Conservation (phyloP, 1,140 invertebrate species). For the Drosophila arawakana region DNA sequence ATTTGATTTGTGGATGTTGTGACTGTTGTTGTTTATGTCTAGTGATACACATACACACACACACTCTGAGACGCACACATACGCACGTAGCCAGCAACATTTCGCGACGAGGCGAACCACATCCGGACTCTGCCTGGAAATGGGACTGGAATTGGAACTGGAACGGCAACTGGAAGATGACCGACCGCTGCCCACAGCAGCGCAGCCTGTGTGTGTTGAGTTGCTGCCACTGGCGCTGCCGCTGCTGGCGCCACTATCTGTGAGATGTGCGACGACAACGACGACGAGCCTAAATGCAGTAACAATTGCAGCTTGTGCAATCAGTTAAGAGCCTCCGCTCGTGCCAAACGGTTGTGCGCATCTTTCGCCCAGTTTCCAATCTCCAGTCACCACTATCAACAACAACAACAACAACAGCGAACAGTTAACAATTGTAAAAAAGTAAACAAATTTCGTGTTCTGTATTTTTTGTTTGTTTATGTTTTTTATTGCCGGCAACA, state of each 20-base stretch:
- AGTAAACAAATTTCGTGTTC: background rate
- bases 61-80: slow-evolving; percentile 1
- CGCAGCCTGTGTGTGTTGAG: slow-evolving; percentile 17
- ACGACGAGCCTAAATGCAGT: slow-evolving; percentile 73
- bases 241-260: slow-evolving; percentile 47
- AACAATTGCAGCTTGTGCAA: slow-evolving; percentile 67
- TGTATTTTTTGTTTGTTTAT: slow-evolving; percentile 13
- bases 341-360: slow-evolving; percentile 77
- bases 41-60: slow-evolving; percentile 1
- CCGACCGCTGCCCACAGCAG: slow-evolving; percentile 43
- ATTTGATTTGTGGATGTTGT: slow-evolving; percentile 25
- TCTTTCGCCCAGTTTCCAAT: slow-evolving; percentile 42
- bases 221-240: slow-evolving; percentile 22
- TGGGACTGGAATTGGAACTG: slow-evolving; percentile 20
- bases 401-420: slow-evolving; percentile 10
- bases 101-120: slow-evolving; percentile 47
- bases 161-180: slow-evolving; percentile 35
- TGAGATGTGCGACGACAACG: slow-evolving; percentile 31
- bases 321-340: slow-evolving; percentile 82
- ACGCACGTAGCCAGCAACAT: slow-evolving; percentile 2
- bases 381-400: slow-evolving; percentile 15
- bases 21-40: slow-evolving; percentile 10
- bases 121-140: slow-evolving; percentile 34
- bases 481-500: slow-evolving; percentile 22
- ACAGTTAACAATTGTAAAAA: slow-evolving; percentile 19